Base-by-base conservation (phyloP, 2,113 vertebrate genomes). In the Gobio gobio region DNA sequence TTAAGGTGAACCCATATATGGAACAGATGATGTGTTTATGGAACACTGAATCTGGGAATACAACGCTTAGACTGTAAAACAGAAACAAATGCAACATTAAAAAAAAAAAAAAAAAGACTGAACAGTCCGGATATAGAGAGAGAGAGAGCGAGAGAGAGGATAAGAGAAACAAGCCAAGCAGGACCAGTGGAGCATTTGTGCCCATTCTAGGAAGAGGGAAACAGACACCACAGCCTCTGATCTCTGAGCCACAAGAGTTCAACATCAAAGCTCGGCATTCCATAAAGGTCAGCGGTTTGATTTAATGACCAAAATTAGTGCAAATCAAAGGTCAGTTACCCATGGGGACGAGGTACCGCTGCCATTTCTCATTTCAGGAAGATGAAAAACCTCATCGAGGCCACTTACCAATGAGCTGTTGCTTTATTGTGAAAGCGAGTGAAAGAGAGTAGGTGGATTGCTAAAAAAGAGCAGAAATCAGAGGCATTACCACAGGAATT, bases 241-340 rank as follows among this genome's bases (percentile, higher is more conserved):
- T 89, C 83, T 87, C 63, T n/a, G 49, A 68, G 83, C 81, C 72
- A 66, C 70, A 79, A 88, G 85, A 68, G 89, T 86, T 85, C 83
- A 84, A 89, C 87, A 90, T 91, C 88, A 90, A 91, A 90, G 83
- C 20, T 49, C 20, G 45, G 80, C 86, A 83, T 89, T 90, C 87
- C 89, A 87, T 77, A 83, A 84, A 88, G 91, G 86, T 90, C 89
- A 88, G 90, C 75, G 78, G 80, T 83, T 87, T 82, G 86, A 84
- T 86, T 89, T 90, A 90, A 90, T 89, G 88, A 88, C 79, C 26
- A 68, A 87, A 88, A 90, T 91, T 90, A 90, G 89, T 12, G 58
- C 78, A 83, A 88, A 91, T 90, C 87, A 90, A 90, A 89, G 89
- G 86, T 89, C 86, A 87, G 84, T 86, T 78, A 79, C 86, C 79